These are phyloP conservation scores for Ephydatia muelleri DNA, from an alignment of 37 sponge, comb jelly and placozoan genomes.

Conservation along the genomic window DNA sequence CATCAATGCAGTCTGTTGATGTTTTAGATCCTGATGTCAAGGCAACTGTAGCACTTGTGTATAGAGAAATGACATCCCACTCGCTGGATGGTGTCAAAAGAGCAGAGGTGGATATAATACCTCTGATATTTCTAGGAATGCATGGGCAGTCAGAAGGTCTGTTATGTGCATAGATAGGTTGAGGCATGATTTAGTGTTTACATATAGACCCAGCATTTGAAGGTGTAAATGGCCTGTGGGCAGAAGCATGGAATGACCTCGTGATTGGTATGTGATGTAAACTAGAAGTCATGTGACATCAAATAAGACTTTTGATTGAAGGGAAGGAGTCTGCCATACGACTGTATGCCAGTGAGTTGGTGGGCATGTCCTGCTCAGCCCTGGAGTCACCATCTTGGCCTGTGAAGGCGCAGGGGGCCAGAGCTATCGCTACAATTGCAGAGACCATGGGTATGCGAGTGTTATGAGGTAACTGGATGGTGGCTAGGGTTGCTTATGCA, in stretches of 20 bases:
- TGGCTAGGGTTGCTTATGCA: not conserved
- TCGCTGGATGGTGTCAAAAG: conserved; percentile 44
- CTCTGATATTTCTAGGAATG: conserved; percentile 85
- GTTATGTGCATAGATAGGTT: not conserved
- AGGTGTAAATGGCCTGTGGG: conserved; percentile 38
- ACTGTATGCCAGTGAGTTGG: conserved; percentile 54
- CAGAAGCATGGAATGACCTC: conserved; percentile 67
- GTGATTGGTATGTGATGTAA: conserved; percentile 52
- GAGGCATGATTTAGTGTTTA: no score
- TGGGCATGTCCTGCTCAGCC: conserved; percentile 26
- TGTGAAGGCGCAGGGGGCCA: conserved; percentile 69
- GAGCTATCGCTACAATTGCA: conserved; percentile 71
- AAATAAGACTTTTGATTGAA: not conserved
- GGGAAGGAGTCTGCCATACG: conserved; percentile 51
- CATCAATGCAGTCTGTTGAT: not conserved
- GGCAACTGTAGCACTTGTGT: conserved; percentile 39
- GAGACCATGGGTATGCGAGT: conserved; percentile 61
- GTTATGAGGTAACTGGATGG: not conserved
- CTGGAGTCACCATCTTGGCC: conserved; percentile 60
- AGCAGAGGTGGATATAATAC: conserved; percentile 34
- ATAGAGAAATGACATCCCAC: conserved; percentile 42
- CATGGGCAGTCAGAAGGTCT: conserved; percentile 22
- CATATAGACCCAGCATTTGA: conserved; percentile 38
- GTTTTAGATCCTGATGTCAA: conserved; percentile 15
- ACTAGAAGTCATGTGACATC: not conserved